Evolutionary conservation across 2,888 invertebrate species (phyloP).

Genomic region (Portevinia maculata): DNA sequence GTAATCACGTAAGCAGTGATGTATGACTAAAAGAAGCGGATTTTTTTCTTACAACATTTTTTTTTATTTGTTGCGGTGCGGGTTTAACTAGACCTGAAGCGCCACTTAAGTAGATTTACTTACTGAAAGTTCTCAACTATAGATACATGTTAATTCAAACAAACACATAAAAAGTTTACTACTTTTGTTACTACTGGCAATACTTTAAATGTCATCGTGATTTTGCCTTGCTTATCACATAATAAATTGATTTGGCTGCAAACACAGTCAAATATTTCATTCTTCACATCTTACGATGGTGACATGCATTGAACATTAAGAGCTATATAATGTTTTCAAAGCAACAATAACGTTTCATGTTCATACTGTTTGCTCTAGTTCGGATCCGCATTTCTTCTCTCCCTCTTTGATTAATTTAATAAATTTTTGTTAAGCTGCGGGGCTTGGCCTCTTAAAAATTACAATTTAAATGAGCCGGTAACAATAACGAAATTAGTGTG

Average conservation of each 20-base stretch:
- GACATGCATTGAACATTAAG: neutral
- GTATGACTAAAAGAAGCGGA: too few relatives aligned
- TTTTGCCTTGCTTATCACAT: slow-evolving; percentile 23
- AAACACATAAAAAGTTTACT: neutral
- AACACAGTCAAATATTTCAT: slow-evolving; percentile 21
- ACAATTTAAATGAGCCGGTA: too few relatives aligned
- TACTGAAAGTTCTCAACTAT: too few relatives aligned
- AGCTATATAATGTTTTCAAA: neutral
- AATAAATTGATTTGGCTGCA: slow-evolving; percentile 36
- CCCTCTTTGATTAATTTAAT: slow-evolving; percentile 21
- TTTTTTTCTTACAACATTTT: too few relatives aligned
- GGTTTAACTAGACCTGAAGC: too few relatives aligned
- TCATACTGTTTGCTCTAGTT: slow-evolving; percentile 27
- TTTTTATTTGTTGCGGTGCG: too few relatives aligned
- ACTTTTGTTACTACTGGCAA: slow-evolving; percentile 28
- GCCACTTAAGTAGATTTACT: too few relatives aligned
- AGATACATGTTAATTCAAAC: too few relatives aligned
- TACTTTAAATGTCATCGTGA: slow-evolving; percentile 27
- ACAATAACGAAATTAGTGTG: too few relatives aligned
- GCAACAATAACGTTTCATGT: neutral
- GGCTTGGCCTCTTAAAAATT: slow-evolving; percentile 23
- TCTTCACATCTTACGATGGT: slow-evolving; percentile 3
- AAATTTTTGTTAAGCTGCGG: slow-evolving; percentile 14
- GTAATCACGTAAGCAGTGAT: too few relatives aligned
- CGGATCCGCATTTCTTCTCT: slow-evolving; percentile 10